Percentiles rank a stretch among this genome's conserved stretches.
Evolutionary conservation across 1,140 invertebrate genomes (phyloP).

Genomic region (Callitettix versicolor): DNA sequence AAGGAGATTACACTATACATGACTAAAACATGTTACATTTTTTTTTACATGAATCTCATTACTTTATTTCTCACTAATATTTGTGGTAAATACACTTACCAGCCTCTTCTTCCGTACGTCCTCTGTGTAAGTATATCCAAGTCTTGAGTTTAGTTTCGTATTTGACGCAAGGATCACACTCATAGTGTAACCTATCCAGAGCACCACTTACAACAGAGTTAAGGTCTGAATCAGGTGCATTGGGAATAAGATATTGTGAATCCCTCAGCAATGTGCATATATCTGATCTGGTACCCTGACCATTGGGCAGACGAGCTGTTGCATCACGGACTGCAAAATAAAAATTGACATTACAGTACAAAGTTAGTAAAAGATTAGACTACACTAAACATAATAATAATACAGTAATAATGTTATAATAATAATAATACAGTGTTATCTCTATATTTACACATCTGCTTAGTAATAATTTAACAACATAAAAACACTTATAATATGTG

Average conservation of each 20-base stretch:
- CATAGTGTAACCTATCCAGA: slow-evolving; percentile 76
- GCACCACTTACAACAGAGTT: slow-evolving; percentile 83
- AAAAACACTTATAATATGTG: no score
- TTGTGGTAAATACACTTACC: slow-evolving; percentile 31
- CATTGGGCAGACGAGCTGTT: slow-evolving; percentile 82
- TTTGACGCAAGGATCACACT: slow-evolving; percentile 80
- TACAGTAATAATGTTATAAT: no score
- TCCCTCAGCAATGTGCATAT: slow-evolving; percentile 75
- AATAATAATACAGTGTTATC: no score
- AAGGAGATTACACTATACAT: no score
- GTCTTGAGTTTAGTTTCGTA: slow-evolving; percentile 81
- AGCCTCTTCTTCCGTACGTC: slow-evolving; percentile 64
- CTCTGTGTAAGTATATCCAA: slow-evolving; percentile 83
- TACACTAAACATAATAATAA: neutral
- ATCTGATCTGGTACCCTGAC: slow-evolving; percentile 83
- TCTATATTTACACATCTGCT: no score
- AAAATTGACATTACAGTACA: no score
- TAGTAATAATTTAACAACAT: no score
- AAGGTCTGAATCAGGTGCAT: slow-evolving; percentile 56
- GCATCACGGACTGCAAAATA: slow-evolving; percentile 74
- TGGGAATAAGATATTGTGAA: slow-evolving; percentile 71
- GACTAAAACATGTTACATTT: no score
- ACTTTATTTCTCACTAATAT: no score
- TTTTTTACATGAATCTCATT: no score
- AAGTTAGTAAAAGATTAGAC: neutral